Conservation (phyloP, 2,113 vertebrate genomes). For the Dolichallabes microphthalmus region DNA sequence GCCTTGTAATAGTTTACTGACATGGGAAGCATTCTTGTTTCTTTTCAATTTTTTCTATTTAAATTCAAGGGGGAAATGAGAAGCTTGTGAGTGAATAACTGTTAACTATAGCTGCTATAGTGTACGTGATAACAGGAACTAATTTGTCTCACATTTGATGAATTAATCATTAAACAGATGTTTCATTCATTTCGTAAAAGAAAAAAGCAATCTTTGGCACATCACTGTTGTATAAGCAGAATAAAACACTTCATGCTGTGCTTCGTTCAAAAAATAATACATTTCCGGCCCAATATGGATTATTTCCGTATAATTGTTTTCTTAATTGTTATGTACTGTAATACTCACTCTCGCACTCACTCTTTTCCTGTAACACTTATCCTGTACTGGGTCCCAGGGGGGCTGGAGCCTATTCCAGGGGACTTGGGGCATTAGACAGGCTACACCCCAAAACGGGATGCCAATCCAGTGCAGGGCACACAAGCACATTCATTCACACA, state of each 20-base stretch:
- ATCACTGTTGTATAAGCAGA: neutral
- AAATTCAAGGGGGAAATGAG: neutral
- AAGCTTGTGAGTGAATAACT: neutral
- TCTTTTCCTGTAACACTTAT: too few relatives aligned
- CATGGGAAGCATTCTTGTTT: neutral
- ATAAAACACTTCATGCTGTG: neutral
- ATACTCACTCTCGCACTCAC: too few relatives aligned
- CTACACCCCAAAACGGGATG: too few relatives aligned
- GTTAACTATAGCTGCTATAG: neutral
- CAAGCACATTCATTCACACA: too few relatives aligned
- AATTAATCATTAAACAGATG: neutral
- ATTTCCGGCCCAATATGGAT: neutral
- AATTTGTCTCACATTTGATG: neutral
- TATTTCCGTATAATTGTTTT: neutral
- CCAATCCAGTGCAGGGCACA: too few relatives aligned
- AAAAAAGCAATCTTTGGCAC: neutral
- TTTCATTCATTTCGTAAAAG: neutral
- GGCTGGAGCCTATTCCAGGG: too few relatives aligned
- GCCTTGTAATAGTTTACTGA: neutral
- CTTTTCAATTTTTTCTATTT: neutral
- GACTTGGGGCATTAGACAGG: too few relatives aligned
- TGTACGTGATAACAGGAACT: neutral
- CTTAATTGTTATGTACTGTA: neutral
- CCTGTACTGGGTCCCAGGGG: too few relatives aligned
- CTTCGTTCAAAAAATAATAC: neutral